A percentile compares a stretch with the other conserved stretches of the same genome.
phyloP scores from a whole-genome alignment of 1,140 invertebrate genomes.

The Caerostris extrusa region DNA sequence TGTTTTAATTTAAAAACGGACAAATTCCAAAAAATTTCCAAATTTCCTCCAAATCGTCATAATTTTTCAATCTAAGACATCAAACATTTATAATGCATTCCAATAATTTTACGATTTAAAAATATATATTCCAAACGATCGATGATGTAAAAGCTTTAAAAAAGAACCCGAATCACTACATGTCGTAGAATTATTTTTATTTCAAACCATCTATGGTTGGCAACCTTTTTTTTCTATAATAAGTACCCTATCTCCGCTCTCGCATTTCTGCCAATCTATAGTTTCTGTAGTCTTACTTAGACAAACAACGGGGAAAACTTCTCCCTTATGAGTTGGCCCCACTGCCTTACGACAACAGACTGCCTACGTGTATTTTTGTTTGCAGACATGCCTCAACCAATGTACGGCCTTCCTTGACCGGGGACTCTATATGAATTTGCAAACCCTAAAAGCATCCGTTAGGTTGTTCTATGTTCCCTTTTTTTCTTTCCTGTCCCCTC shows the following conservation, averaged over 20 bases:
- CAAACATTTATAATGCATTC: too few relatives aligned
- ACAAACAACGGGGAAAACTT: constrained; percentile 68
- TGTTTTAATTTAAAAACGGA: too few relatives aligned
- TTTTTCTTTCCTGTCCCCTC: neutral
- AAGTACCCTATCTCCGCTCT: neutral
- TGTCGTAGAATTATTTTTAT: neutral
- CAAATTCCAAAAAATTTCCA: too few relatives aligned
- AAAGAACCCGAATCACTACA: neutral
- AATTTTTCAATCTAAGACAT: too few relatives aligned
- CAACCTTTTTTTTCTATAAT: neutral
- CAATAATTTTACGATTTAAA: too few relatives aligned
- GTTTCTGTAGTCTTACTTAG: constrained; percentile 41
- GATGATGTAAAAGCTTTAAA: neutral
- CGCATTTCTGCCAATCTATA: constrained; percentile 40
- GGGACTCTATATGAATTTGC: constrained; percentile 62
- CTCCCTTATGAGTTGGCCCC: constrained; percentile 49
- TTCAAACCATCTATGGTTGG: neutral
- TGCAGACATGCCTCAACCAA: constrained; percentile 53
- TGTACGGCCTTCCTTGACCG: constrained; percentile 41
- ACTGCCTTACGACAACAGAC: constrained; percentile 55
- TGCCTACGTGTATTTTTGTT: constrained; percentile 59
- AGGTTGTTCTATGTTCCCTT: neutral
- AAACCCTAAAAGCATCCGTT: constrained; percentile 20
- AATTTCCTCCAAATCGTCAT: too few relatives aligned
- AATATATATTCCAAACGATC: too few relatives aligned